Conservation (phyloP, 2,888 invertebrate species). For the Microctonus hyperodae region DNA sequence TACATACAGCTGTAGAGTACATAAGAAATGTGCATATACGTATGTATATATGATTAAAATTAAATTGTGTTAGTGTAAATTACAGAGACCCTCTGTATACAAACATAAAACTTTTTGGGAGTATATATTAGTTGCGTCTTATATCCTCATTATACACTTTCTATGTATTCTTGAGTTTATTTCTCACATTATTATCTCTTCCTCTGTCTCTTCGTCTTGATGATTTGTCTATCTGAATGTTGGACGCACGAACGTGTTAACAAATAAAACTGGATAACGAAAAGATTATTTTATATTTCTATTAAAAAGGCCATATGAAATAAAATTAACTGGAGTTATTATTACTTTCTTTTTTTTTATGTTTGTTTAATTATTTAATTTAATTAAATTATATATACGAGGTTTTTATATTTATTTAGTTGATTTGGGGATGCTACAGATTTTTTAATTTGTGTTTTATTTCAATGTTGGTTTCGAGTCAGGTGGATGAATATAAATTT, state of each 20-base stretch:
- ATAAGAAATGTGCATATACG: not conserved
- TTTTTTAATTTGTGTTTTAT: too few relatives aligned
- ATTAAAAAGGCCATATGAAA: conserved; percentile 13
- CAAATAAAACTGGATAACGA: conserved; percentile 9
- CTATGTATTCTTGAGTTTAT: not conserved
- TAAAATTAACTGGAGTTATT: not conserved
- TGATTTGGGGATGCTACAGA: too few relatives aligned
- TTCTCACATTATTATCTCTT: too few relatives aligned
- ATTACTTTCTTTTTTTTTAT: not conserved
- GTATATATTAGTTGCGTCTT: conserved; percentile 24
- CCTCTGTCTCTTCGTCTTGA: too few relatives aligned
- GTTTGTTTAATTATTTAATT: not conserved
- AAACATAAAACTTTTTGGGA: conserved; percentile 20
- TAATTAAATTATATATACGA: conserved; percentile 5
- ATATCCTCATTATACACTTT: conserved; percentile 5
- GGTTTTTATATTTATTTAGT: too few relatives aligned
- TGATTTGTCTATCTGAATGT: too few relatives aligned
- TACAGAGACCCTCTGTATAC: conserved; percentile 45
- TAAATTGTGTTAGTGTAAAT: conserved; percentile 56
- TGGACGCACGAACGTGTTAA: too few relatives aligned
- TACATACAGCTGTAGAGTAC: conserved; percentile 1
- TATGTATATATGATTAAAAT: not conserved
- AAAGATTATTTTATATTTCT: conserved; percentile 17
- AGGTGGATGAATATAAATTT: not conserved
- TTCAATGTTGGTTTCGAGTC: too few relatives aligned